Evolutionary conservation across 2,797 vertebrate species (phyloP).

Genomic region (Hoplostethus mediterraneus): DNA sequence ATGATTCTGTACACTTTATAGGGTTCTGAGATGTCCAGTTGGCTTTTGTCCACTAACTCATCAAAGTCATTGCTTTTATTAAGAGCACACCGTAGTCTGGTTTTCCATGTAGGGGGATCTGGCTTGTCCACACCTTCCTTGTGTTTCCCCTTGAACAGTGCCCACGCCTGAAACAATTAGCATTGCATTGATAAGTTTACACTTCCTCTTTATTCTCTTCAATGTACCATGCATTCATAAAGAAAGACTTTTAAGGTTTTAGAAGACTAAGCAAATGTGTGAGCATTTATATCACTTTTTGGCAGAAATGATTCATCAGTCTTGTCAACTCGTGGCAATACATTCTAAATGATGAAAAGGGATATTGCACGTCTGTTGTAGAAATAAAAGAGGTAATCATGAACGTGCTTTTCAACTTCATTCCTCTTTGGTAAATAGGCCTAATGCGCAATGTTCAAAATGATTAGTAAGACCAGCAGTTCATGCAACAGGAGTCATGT

Average conservation of each 20-base stretch:
- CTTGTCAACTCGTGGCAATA: not conserved
- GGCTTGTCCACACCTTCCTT: constrained; percentile 98
- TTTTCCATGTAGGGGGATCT: constrained; percentile 99
- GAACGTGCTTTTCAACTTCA: no score
- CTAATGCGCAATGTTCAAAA: not conserved
- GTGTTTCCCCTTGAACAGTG: constrained; percentile 97
- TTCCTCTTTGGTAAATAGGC: not conserved
- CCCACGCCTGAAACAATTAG: constrained; percentile 90
- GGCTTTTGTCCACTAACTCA: constrained; percentile 94
- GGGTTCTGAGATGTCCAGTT: constrained; percentile 98
- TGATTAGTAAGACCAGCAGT: not conserved
- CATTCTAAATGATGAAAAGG: not conserved
- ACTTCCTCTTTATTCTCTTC: constrained; percentile 11
- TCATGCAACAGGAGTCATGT: not conserved
- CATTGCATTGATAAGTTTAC: constrained; percentile 26
- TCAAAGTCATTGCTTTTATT: constrained; percentile 99
- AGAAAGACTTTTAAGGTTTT: not conserved
- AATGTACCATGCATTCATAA: not conserved
- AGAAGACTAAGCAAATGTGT: not conserved
- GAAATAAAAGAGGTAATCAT: no score
- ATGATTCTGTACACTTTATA: constrained; percentile 99
- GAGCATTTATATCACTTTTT: not conserved
- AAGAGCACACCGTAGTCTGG: constrained; percentile 94
- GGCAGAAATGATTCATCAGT: no score
- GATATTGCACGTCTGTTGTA: no score